Percentiles rank a stretch among this genome's conserved stretches.
Evolutionary conservation across 2,888 invertebrate genomes (phyloP).

Genomic region (Lamproptera curius): DNA sequence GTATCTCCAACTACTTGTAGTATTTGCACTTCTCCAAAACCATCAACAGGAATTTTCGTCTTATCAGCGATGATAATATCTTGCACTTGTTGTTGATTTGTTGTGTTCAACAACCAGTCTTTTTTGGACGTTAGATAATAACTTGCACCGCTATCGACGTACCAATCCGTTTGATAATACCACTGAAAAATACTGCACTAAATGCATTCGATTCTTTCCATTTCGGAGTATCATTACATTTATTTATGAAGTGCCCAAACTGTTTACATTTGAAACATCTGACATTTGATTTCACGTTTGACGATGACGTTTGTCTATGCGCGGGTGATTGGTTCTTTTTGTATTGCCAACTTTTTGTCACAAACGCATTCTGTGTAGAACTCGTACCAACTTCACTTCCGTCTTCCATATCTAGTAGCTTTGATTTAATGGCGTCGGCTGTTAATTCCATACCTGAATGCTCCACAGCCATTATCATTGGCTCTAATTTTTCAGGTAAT

Average conservation of each 20-base stretch:
- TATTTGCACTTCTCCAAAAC: slow-evolving; percentile 17
- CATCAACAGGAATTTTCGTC: slow-evolving; percentile 11
- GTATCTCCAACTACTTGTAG: slow-evolving; percentile 15
- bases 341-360: slow-evolving; percentile 13
- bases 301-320: neutral
- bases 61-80: too few relatives aligned
- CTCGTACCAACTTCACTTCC: slow-evolving; percentile 7
- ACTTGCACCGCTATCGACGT: slow-evolving; percentile 16
- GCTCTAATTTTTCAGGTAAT: slow-evolving; percentile 21
- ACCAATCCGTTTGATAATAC: slow-evolving; percentile 13
- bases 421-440: slow-evolving; percentile 22
- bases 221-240: slow-evolving; percentile 7
- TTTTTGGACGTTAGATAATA: slow-evolving; percentile 9
- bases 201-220: slow-evolving; percentile 19
- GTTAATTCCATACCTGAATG: slow-evolving; percentile 22
- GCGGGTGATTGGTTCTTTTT: too few relatives aligned
- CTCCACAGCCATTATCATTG: slow-evolving; percentile 26
- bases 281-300: neutral
- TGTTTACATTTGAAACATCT: too few relatives aligned
- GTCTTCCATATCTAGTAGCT: too few relatives aligned
- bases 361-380: slow-evolving; percentile 11
- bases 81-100: slow-evolving; percentile 4
- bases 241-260: slow-evolving; percentile 14
- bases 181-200: slow-evolving; percentile 19
- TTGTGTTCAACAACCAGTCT: neutral